Conservation (phyloP, 2,888 invertebrate species). For the Merodon equestris region DNA sequence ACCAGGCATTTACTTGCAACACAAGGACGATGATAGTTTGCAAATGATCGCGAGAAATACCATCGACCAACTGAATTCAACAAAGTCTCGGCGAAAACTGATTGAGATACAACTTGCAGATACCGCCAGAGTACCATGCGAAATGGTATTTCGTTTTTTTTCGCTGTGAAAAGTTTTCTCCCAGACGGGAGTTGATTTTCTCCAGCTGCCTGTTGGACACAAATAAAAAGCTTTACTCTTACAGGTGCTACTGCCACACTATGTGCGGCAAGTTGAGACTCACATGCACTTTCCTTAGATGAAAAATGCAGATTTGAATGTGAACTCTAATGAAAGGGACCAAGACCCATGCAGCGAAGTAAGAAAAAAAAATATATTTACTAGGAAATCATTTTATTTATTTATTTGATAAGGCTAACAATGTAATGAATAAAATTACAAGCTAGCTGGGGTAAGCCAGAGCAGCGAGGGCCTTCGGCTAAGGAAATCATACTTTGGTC, state of each 20-base stretch:
- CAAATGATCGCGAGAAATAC: conserved; percentile 5
- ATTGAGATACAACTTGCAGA: conserved; percentile 54
- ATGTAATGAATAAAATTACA: no score
- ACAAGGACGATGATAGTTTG: conserved; percentile 35
- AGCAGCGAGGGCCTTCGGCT: no score
- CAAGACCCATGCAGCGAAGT: no score
- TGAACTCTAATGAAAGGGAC: no score
- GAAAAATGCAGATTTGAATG: no score
- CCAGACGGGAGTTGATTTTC: conserved; percentile 14
- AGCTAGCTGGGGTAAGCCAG: no score
- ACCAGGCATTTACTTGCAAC: background rate
- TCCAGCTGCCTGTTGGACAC: conserved; percentile 62
- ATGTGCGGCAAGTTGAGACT: conserved; percentile 4
- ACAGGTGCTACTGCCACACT: conserved; percentile 42
- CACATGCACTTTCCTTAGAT: no score
- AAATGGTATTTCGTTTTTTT: conserved; percentile 1
- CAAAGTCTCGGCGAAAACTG: conserved; percentile 63
- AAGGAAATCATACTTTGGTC: no score
- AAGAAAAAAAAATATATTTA: no score
- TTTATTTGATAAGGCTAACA: no score
- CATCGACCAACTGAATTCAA: conserved; percentile 30
- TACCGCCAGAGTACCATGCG: conserved; percentile 42
- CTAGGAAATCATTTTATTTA: no score
- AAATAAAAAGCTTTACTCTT: conserved; percentile 41
- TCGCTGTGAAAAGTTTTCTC: conserved; percentile 50